A percentile compares a stretch with the other conserved stretches of the same genome.
Conservation (phyloP, 2,797 vertebrate species). For the Odontamblyopus lacepedii region DNA sequence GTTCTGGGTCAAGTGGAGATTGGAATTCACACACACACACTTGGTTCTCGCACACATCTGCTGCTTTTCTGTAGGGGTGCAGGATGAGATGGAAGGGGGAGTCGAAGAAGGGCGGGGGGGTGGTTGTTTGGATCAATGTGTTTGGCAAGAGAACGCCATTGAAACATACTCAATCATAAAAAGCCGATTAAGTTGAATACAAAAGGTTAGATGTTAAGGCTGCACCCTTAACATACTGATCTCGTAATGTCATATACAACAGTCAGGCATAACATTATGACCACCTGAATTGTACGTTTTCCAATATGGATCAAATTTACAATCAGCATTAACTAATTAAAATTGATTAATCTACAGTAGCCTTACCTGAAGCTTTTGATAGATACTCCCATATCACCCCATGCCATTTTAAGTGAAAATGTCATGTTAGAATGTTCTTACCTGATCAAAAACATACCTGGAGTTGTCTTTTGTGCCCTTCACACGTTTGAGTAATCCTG, state of each 20-base stretch:
- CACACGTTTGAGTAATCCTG: no score
- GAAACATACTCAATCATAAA: slow-evolving; percentile 47
- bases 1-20: slow-evolving; percentile 72
- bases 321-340: not conserved
- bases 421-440: no score
- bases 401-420: no score
- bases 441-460: no score
- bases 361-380: slow-evolving; percentile 8
- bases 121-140: slow-evolving; percentile 30
- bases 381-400: not conserved
- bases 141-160: slow-evolving; percentile 30
- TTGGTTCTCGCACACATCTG: slow-evolving; percentile 61
- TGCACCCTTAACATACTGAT: slow-evolving; percentile 29
- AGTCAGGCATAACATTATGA: not conserved
- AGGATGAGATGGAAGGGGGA: not conserved
- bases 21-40: slow-evolving; percentile 52
- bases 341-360: not conserved
- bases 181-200: slow-evolving; percentile 47
- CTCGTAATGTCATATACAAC: not conserved
- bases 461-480: no score
- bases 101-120: not conserved
- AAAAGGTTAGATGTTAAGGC: slow-evolving; percentile 18
- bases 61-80: slow-evolving; percentile 51
- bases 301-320: not conserved
- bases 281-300: not conserved